Evolutionary conservation across 2,797 vertebrate genomes (phyloP).

Genomic region (Eidolon dupreanum): DNA sequence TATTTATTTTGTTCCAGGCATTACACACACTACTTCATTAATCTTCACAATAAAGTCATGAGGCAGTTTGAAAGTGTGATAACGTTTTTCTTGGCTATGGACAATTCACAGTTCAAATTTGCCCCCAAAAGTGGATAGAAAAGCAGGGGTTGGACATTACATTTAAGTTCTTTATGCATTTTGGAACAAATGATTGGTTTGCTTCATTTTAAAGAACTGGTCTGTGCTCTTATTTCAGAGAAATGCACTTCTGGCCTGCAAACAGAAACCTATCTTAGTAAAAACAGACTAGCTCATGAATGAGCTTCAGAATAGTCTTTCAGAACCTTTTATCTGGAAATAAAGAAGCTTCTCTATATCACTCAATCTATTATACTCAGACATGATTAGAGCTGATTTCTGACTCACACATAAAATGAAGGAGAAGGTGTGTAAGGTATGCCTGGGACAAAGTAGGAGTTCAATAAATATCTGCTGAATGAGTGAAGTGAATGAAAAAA

Average conservation of each 20-base stretch:
- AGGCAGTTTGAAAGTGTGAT: not conserved
- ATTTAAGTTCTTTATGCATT: constrained; percentile 24
- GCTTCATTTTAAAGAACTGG: not conserved
- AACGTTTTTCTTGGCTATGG: not conserved
- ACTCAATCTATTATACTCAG: constrained; percentile 6
- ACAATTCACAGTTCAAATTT: not conserved
- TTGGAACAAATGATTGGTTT: not conserved
- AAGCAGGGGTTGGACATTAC: not conserved
- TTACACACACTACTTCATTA: not conserved
- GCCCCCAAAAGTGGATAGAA: not conserved
- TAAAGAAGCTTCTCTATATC: constrained; percentile 41
- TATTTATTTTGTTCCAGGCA: not conserved
- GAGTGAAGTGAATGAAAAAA: not conserved
- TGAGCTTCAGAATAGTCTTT: not conserved
- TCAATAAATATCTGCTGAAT: not conserved
- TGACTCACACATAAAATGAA: not conserved
- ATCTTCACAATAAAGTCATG: not conserved
- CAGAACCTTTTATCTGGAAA: constrained; percentile 20
- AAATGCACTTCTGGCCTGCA: not conserved
- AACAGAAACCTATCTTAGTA: constrained; percentile 1
- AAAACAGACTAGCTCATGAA: constrained; percentile 17
- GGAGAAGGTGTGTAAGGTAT: not conserved
- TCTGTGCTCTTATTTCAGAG: not conserved
- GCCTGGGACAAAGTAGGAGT: not conserved
- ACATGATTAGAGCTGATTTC: constrained; percentile 27